phyloP scores from a whole-genome alignment of 1,140 invertebrate genomes.

The Dendroctonus ponderosae region DNA sequence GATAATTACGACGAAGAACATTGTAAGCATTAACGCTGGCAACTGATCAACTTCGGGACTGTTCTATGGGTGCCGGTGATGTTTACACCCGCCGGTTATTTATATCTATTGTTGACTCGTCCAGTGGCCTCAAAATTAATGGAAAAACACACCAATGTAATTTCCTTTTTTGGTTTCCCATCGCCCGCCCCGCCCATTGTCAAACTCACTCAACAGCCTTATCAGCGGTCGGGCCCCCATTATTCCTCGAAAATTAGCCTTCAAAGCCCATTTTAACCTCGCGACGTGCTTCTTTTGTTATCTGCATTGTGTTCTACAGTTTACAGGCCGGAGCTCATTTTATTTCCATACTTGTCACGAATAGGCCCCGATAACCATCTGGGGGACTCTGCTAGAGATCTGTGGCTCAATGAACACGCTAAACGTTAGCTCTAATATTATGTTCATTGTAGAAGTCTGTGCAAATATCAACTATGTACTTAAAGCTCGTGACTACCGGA shows the following conservation, averaged over 20 bases:
- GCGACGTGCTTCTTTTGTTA: constrained; percentile 23
- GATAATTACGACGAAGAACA: not conserved
- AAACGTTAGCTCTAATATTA: too few species aligned
- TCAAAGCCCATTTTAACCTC: constrained; percentile 23
- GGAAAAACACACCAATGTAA: not conserved
- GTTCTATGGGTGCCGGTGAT: too few species aligned
- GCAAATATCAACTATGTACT: too few species aligned
- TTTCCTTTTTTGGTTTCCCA: not conserved
- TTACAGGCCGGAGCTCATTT: constrained; percentile 27
- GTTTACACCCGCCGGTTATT: too few species aligned
- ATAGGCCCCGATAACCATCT: constrained; percentile 24
- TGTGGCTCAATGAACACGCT: not conserved
- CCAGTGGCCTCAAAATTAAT: not conserved
- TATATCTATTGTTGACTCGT: not conserved
- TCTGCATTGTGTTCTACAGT: constrained; percentile 20
- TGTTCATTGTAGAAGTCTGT: too few species aligned
- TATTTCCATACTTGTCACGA: constrained; percentile 43
- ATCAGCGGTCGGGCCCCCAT: constrained; percentile 11
- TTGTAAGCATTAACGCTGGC: too few species aligned
- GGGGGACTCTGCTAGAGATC: constrained; percentile 1
- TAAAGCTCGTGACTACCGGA: too few species aligned
- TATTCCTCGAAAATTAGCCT: constrained; percentile 20
- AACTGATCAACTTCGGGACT: too few species aligned
- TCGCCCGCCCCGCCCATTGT: constrained; percentile 1
- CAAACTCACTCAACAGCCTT: constrained; percentile 8